These are phyloP conservation scores for Stegostoma tigrinum DNA, from an alignment of 2,113 vertebrate genomes.

Conservation along the genomic window DNA sequence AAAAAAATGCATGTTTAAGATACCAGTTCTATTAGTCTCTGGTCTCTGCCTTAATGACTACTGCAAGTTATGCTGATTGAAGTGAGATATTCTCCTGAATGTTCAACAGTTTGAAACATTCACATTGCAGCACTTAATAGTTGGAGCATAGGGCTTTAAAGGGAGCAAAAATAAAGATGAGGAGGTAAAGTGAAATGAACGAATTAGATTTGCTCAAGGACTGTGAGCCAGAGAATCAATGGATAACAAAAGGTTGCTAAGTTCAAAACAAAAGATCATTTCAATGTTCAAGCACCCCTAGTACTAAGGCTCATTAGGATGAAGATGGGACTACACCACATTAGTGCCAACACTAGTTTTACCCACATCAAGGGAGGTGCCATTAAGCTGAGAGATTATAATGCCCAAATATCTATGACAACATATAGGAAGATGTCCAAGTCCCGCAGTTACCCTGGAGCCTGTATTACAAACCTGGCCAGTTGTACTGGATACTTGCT, in stretches of 20 bases:
- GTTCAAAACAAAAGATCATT: background rate
- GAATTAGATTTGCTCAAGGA: background rate
- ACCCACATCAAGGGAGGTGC: background rate
- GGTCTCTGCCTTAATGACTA: background rate
- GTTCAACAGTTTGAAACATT: too few relatives aligned
- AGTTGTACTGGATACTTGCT: background rate
- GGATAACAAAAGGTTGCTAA: background rate
- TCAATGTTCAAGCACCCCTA: background rate
- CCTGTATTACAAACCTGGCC: too few relatives aligned
- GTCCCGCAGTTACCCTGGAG: background rate
- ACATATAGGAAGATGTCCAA: background rate
- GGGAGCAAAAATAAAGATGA: background rate
- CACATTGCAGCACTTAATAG: background rate
- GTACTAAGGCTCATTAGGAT: background rate
- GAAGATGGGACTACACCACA: background rate
- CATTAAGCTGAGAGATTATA: background rate
- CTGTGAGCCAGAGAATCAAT: background rate
- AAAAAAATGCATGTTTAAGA: slow-evolving; percentile 10
- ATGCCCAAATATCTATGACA: background rate
- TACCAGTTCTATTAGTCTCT: background rate
- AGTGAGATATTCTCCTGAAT: background rate
- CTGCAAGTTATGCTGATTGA: background rate
- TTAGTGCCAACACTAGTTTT: background rate
- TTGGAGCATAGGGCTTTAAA: background rate
- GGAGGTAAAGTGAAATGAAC: background rate